Evolutionary conservation across 2,797 vertebrate genomes (phyloP), one percentile per base, ranked within the genome.

Genomic region (Sarcophilus harrisii): DNA sequence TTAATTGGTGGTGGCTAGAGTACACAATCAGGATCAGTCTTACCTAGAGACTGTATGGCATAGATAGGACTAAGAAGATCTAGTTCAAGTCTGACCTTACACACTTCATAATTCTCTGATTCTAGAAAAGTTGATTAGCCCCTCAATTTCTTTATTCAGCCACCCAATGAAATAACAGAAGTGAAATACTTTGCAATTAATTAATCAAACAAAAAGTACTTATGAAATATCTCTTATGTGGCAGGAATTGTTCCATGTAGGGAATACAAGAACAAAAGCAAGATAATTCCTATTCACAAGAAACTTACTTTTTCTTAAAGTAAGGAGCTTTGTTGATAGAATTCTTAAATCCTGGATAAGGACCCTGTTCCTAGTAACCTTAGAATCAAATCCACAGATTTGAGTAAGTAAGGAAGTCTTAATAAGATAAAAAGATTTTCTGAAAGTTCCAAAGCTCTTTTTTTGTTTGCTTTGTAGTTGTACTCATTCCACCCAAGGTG

Each of bases 401-500:
- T 73, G 73, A 93, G 5, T 29, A 57, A 95, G 91, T 10, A 9
- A 90, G 90, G 81, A 57, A 81, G 92, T 93, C 13, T 58, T 89
- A 52, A 38, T 9, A 94, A 93, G 93, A 32, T 89, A 45, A 81
- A 81, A 38, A 81, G 73, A 45, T 11, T 21, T 18, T 38, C n/a
- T 73, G 10, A 87, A 38, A 87, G 38, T 45, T 87, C 21, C 73
- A 49, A 87, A 27, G 92, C 24, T 32, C 93, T 92, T 59, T n/a
- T 52, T 93, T 95, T 94, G 94, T 81, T 92, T 58, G n/a, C 91
- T 94, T 95, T 38, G 28, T 32, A 55, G 0, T 62, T 21, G 16
- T 38, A 2, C 18, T 38, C 38, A 6, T 38, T 38, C n/a, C 14
- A 94, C 92, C 92, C 94, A 96, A 97, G 97, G 96, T 97, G 93